phyloP scores from a whole-genome alignment of 1,140 invertebrate genomes.

The Aphaenogaster rudis region DNA sequence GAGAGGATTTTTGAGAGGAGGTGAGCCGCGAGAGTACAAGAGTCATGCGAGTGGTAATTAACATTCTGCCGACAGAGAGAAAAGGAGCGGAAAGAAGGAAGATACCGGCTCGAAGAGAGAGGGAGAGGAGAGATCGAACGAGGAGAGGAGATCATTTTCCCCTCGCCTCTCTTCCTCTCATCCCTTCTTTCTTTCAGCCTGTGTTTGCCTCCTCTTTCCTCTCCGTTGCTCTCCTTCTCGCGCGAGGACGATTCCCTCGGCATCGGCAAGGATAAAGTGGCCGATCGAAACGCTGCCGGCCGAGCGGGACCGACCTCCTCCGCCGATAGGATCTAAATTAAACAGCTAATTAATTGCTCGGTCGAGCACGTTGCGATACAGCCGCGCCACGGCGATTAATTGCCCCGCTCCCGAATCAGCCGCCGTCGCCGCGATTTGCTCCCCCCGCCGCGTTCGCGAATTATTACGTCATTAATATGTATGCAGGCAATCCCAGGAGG shows the following conservation, averaged over 20 bases:
- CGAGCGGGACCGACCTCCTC: slow-evolving; percentile 61
- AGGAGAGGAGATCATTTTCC: slow-evolving; percentile 34
- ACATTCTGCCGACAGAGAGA: slow-evolving; percentile 67
- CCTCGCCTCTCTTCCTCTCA: background rate
- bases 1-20: slow-evolving; percentile 35
- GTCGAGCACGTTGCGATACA: slow-evolving; percentile 66
- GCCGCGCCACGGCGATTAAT: slow-evolving; percentile 73
- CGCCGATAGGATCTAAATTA: slow-evolving; percentile 81
- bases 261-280: slow-evolving; percentile 57
- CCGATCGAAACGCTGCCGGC: slow-evolving; percentile 13
- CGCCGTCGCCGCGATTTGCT: slow-evolving; percentile 60
- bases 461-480: slow-evolving; percentile 73
- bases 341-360: slow-evolving; percentile 80
- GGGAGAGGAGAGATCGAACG: background rate
- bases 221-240: background rate
- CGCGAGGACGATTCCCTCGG: slow-evolving; percentile 19
- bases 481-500: slow-evolving; percentile 57
- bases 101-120: background rate
- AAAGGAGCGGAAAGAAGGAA: background rate
- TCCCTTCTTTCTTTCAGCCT: background rate
- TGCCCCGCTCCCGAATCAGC: slow-evolving; percentile 71
- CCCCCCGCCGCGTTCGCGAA: slow-evolving; percentile 59
- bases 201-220: background rate
- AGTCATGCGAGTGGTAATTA: slow-evolving; percentile 73
- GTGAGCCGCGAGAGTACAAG: slow-evolving; percentile 54